Base-by-base conservation (phyloP, 2,113 vertebrate species). In the Empidonax alnorum region DNA sequence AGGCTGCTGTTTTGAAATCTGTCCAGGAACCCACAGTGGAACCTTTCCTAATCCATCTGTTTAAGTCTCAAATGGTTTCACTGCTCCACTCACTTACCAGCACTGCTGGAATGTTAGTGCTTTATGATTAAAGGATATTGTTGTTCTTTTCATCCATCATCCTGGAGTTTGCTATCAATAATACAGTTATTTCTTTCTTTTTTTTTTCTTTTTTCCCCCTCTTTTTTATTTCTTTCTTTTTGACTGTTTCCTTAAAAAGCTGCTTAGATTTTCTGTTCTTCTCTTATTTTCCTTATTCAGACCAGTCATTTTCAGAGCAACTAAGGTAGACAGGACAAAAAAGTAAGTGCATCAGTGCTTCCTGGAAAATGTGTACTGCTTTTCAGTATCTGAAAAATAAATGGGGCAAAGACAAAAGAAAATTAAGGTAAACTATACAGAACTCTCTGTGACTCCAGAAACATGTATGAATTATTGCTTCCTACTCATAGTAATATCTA, bases 121-220 rank as follows among this genome's bases (percentile, higher is more conserved):
- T 92, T 96, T 97, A 95, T 97, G 97, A 96, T 97, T 97, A 98
- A 98, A 98, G 90, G 69, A 96, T 97, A 94, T 78, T 92, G 82
- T 97, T 97, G 85, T 94, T 97, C 95, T 97, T 97, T 97, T 97
- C 92, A 98, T 96, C 95, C 93, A 95, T 97, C 95, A 97, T 96
- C 35, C 80, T 92, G 61, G 88, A 97, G 71, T 97, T 97, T 94
- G 58, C 92, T 97, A 97, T 97, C 97, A 97, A 95, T 94, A 97
- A 97, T 83, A 94, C 56, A 86, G 52, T 69, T 10, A 22, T 3
- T 11, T 49, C 18, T 33, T 10, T 12, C 7, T 18, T 4, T n/a
- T 24, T 7, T 10, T 22, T 35, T 12, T 4, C 46, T 22, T 3
- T 21, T n/a, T 14, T 27, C 11, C 8, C 28, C 17, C 11, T 44